Percentiles rank a stretch among this genome's conserved stretches.
Conservation (phyloP, 1,140 invertebrate species). For the Drosophila pseudoananassae region DNA sequence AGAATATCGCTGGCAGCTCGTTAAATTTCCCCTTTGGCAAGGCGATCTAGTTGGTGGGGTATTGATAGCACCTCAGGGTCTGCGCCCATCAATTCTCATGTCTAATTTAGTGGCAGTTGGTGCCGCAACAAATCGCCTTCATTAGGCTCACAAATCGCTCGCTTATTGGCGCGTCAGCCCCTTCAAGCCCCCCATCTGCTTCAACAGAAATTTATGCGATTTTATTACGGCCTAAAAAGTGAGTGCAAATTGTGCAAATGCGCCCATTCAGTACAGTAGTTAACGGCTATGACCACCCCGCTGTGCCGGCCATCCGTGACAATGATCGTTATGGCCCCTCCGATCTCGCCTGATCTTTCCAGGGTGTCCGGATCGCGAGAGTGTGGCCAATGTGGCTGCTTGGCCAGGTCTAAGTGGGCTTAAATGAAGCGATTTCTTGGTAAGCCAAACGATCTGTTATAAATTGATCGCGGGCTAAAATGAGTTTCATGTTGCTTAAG, state of each 20-base stretch:
- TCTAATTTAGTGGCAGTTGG: conserved; percentile 71
- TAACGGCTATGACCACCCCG: conserved; percentile 68
- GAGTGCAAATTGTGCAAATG: conserved; percentile 71
- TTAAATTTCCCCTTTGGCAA: conserved; percentile 35
- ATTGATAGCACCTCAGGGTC: conserved; percentile 21
- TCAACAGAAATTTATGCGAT: conserved; percentile 60
- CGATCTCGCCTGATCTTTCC: not conserved
- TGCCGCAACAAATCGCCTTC: conserved; percentile 75
- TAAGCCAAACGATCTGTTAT: conserved; percentile 36
- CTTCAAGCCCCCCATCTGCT: conserved; percentile 13
- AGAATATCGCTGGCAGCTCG: conserved; percentile 63
- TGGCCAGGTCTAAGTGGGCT: conserved; percentile 35
- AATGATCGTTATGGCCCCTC: conserved; percentile 50
- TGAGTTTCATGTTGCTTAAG: conserved; percentile 17
- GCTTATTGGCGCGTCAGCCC: conserved; percentile 63
- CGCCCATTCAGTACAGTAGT: conserved; percentile 68
- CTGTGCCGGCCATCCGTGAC: conserved; percentile 55
- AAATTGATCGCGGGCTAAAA: conserved; percentile 26
- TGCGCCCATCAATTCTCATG: conserved; percentile 57
- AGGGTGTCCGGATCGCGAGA: conserved; percentile 25
- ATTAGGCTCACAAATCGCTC: conserved; percentile 75
- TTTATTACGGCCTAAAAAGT: conserved; percentile 67
- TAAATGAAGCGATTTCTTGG: conserved; percentile 59
- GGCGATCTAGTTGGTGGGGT: not conserved
- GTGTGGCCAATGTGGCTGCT: conserved; percentile 51